Percentiles rank a stretch among this genome's conserved stretches.
phyloP scores from a whole-genome alignment of 2,797 vertebrate genomes.

The Philypnodon macrostomus region DNA sequence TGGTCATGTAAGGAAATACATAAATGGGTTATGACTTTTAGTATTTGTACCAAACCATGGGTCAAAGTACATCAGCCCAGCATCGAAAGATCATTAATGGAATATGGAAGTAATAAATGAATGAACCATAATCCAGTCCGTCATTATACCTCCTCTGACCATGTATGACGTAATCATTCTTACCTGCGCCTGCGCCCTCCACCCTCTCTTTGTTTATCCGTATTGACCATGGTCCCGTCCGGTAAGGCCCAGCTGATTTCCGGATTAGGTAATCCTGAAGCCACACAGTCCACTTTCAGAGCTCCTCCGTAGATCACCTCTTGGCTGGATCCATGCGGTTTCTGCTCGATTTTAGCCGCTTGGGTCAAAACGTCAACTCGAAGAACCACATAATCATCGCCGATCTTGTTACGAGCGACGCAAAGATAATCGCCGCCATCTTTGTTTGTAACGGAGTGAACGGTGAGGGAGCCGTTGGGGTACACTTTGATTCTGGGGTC shows the following conservation, averaged over 20 bases:
- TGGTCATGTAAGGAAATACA: too few species aligned
- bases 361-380: conserved; percentile 83
- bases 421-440: conserved; percentile 91
- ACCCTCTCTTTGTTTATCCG: conserved; percentile 73
- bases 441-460: conserved; percentile 81
- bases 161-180: too few species aligned
- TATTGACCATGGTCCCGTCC: conserved; percentile 89
- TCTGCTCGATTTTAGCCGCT: conserved; percentile 87
- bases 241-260: conserved; percentile 92
- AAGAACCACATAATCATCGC: conserved; percentile 84
- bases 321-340: conserved; percentile 76
- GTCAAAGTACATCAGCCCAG: too few species aligned
- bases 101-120: too few species aligned
- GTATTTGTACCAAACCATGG: too few species aligned
- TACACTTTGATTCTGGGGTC: conserved; percentile 85
- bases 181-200: conserved; percentile 76
- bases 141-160: too few species aligned
- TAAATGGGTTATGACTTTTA: too few species aligned
- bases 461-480: conserved; percentile 82
- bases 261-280: conserved; percentile 87
- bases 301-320: conserved; percentile 82
- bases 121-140: too few species aligned
- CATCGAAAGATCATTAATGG: too few species aligned
- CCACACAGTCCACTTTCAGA: conserved; percentile 90
- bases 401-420: conserved; percentile 86